phyloP scores from a whole-genome alignment of 2,797 vertebrate species.

The Rhyacichthys aspro region DNA sequence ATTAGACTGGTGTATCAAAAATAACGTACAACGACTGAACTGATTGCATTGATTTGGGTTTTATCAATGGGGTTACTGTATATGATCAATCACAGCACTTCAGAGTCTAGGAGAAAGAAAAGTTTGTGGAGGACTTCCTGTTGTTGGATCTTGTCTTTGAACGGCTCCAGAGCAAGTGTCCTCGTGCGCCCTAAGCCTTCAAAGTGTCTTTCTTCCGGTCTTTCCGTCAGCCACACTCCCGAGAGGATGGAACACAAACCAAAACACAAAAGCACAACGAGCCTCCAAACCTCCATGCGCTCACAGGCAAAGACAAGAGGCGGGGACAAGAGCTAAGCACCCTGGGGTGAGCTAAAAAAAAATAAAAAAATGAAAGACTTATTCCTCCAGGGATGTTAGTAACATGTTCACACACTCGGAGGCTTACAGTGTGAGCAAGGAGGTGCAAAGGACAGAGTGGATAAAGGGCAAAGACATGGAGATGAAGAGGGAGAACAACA shows the following conservation, averaged over 20 bases:
- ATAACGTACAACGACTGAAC: background rate
- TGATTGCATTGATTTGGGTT: background rate
- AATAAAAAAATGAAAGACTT: no score
- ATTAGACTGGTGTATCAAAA: no score
- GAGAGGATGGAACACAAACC: background rate
- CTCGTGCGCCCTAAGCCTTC: conserved; percentile 23
- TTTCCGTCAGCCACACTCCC: conserved; percentile 11
- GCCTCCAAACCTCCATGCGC: conserved; percentile 22
- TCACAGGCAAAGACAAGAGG: conserved; percentile 15
- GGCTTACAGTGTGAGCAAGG: background rate
- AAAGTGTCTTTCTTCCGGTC: conserved; percentile 23
- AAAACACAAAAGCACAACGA: conserved; percentile 8
- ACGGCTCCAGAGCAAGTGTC: conserved; percentile 20
- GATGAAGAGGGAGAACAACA: conserved; percentile 9
- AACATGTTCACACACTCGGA: conserved; percentile 11
- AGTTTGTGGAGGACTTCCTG: background rate
- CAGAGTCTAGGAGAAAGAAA: no score
- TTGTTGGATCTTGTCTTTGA: conserved; percentile 9
- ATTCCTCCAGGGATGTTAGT: conserved; percentile 3
- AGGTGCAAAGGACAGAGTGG: conserved; percentile 6
- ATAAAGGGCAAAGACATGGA: conserved; percentile 15
- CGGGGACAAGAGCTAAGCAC: background rate
- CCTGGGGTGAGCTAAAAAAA: conserved; percentile 17
- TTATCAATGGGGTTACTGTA: no score
- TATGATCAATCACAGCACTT: no score